phyloP scores from a whole-genome alignment of 1,140 invertebrate genomes.

The Hyles euphorbiae region DNA sequence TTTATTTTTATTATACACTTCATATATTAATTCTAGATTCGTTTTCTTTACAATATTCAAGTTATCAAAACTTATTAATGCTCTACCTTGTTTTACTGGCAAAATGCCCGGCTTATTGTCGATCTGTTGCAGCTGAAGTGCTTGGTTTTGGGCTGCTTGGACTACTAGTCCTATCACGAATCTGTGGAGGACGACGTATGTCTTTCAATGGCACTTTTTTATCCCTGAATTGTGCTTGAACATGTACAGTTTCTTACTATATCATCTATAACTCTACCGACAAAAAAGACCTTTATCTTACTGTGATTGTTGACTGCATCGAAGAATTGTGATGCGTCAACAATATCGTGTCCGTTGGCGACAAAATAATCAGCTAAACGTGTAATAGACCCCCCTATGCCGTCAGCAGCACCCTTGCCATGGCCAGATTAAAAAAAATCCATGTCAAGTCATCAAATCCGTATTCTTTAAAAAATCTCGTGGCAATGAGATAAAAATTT shows the following conservation, averaged over 20 bases:
- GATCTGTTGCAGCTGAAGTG: slow-evolving; percentile 3
- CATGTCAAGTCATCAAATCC: no score
- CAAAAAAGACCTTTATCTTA: no score
- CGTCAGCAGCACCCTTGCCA: no score
- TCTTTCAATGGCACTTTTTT: slow-evolving; percentile 24
- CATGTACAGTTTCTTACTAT: slow-evolving; percentile 18
- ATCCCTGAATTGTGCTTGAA: slow-evolving; percentile 16
- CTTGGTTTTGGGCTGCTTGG: not conserved
- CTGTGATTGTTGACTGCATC: no score
- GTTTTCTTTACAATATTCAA: slow-evolving; percentile 5
- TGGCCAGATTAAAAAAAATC: no score
- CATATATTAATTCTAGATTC: slow-evolving; percentile 4
- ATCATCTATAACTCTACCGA: slow-evolving; percentile 17
- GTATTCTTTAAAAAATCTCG: no score
- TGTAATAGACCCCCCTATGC: no score
- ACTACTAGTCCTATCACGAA: slow-evolving; percentile 5
- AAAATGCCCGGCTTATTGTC: slow-evolving; percentile 9
- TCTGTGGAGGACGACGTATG: slow-evolving; percentile 28
- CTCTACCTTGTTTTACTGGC: slow-evolving; percentile 7
- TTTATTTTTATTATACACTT: not conserved
- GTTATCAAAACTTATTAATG: slow-evolving; percentile 3
- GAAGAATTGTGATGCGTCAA: no score
- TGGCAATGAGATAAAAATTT: no score
- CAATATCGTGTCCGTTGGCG: no score
- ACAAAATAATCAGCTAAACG: no score